Evolutionary conservation across 2,888 invertebrate genomes (phyloP).

Genomic region (Eremobia ochroleuca): DNA sequence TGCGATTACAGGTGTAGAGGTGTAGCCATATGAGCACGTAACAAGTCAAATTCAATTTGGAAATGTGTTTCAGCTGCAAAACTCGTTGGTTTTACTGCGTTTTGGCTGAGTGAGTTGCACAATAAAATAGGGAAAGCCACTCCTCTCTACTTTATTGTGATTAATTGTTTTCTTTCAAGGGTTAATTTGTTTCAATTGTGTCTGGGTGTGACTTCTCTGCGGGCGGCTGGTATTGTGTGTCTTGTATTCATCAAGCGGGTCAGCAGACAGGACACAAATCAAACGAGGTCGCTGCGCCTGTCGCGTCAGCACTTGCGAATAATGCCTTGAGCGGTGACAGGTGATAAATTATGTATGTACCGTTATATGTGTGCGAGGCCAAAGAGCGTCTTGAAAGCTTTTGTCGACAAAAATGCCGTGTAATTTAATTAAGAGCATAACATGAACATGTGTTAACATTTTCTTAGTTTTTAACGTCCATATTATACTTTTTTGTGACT

Average conservation of each 20-base stretch:
- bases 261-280: conserved; percentile 70
- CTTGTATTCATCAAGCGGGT: conserved; percentile 65
- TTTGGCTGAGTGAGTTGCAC: conserved; percentile 30
- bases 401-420: conserved; percentile 46
- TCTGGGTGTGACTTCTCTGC: conserved; percentile 39
- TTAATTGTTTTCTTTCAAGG: conserved; percentile 53
- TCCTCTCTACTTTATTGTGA: conserved; percentile 52
- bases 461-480: not conserved
- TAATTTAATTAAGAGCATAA: conserved; percentile 47
- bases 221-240: conserved; percentile 40
- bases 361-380: conserved; percentile 36
- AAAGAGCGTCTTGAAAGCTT: conserved; percentile 39
- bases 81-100: conserved; percentile 38
- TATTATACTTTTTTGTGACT: not conserved
- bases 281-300: conserved; percentile 65
- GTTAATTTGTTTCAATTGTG: conserved; percentile 53
- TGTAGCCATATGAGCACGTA: conserved; percentile 24
- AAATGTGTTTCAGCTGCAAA: conserved; percentile 43
- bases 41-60: conserved; percentile 47
- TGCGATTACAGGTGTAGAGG: conserved; percentile 32
- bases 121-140: conserved; percentile 22
- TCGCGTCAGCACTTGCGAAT: conserved; percentile 65
- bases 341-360: conserved; percentile 66
- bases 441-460: conserved; percentile 4
- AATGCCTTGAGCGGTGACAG: conserved; percentile 69